Base-by-base conservation (phyloP, 2,797 vertebrate species). In the Semotilus atromaculatus region DNA sequence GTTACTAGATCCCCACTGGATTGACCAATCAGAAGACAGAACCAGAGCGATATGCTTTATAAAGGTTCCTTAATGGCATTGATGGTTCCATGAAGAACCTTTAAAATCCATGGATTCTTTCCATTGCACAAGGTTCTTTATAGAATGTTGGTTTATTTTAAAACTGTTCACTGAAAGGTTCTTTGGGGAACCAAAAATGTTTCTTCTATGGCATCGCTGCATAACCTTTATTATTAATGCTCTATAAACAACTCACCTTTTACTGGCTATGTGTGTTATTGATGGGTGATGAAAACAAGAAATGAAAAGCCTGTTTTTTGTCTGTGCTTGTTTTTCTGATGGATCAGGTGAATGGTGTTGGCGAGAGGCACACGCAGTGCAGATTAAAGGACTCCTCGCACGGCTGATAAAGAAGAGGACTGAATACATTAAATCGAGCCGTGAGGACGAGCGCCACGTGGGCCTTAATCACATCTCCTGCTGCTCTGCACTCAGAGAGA, bases 401-500 rank as follows among this genome's bases (percentile, higher is more conserved):
- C 45, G 3, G 81, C 43, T 74, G 71, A 82, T 62, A 64, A 78
- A 40, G 19, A 45, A 29, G 53, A 78, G 55, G 73, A 67, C 84
- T 76, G 88, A 90, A 89, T 85, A 83, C 82, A 86, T 87, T 81
- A 85, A 86, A 85, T 81, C 76, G 85, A 83, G 79, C 81, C 72
- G 86, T 6, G 64, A 53, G 40, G 73, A 87, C 51, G 72, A 71
- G 60, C 70, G 80, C 83, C 88, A 88, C 78, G 84, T 89, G 86
- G 82, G 68, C 74, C 43, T n/a, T 85, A 86, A 86, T 89, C 88
- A 89, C 86, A 86, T 86, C 84, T 76, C 86, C 83, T 86, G 84
- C 81, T 86, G 84, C 70, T 82, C 66, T 31, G 81, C 68, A 74
- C 85, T 79, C 77, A 67, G 26, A 87, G 58, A 72, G 66, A 43